These are phyloP conservation scores for Prunella himalayana DNA, from an alignment of 2,113 vertebrate genomes.

Conservation along the genomic window DNA sequence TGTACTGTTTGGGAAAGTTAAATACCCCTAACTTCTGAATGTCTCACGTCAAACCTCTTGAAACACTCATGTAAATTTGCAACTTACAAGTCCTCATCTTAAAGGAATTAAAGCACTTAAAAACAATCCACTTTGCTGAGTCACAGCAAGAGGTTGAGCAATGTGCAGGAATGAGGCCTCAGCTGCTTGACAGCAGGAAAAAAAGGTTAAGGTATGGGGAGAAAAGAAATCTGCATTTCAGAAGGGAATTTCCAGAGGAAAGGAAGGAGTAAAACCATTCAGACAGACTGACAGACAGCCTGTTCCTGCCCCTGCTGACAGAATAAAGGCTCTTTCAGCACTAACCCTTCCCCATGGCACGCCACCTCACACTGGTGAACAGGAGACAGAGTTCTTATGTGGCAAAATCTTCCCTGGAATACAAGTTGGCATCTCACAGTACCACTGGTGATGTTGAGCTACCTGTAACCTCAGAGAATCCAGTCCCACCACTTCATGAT, in stretches of 20 bases:
- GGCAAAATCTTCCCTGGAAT: background rate
- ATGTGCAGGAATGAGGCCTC: background rate
- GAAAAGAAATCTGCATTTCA: background rate
- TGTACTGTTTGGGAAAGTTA: background rate
- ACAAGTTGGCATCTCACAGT: background rate
- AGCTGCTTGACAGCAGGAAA: background rate
- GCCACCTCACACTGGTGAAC: accelerated
- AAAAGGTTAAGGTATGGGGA: background rate
- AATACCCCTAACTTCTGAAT: background rate
- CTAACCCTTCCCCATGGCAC: accelerated
- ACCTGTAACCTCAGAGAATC: background rate
- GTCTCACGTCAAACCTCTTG: background rate
- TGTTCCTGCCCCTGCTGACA: background rate
- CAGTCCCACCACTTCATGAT: accelerated
- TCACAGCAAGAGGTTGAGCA: background rate
- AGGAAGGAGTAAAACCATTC: background rate
- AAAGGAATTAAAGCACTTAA: background rate
- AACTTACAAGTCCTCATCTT: background rate
- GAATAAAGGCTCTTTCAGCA: background rate
- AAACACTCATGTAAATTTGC: background rate
- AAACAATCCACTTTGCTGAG: background rate
- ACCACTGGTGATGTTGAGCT: background rate
- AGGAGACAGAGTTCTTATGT: background rate
- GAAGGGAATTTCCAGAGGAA: background rate
- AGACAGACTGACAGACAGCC: background rate